Percentiles rank a stretch among this genome's conserved stretches.
phyloP scores from a whole-genome alignment of 2,113 vertebrate genomes.

The Malaclemys terrapin region DNA sequence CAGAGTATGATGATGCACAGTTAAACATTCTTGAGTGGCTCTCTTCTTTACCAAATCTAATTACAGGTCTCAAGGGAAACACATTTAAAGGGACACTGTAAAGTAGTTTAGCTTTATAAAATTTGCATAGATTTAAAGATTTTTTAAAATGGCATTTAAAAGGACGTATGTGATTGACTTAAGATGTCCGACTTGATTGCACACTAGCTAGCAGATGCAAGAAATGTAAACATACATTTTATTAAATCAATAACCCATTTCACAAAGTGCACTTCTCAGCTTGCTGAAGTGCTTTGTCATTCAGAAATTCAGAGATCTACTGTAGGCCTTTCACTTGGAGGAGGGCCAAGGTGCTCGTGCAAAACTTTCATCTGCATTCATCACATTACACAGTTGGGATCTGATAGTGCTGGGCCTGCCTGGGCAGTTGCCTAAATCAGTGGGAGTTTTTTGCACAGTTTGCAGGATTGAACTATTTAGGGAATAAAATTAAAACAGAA shows the following conservation, averaged over 20 bases:
- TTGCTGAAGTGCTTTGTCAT: not conserved
- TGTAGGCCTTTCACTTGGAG: not conserved
- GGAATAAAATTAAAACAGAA: not conserved
- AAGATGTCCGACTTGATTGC: not conserved
- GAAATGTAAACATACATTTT: not conserved
- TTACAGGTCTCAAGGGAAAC: not conserved
- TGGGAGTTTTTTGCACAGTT: not conserved
- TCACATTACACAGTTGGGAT: not conserved
- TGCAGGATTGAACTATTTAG: not conserved
- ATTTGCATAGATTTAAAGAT: not conserved
- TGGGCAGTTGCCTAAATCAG: not conserved
- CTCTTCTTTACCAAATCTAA: not conserved
- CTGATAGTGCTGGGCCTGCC: not conserved
- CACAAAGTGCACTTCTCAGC: not conserved
- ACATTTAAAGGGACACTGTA: not conserved
- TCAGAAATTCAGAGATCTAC: not conserved
- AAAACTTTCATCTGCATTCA: not conserved
- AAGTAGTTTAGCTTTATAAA: not conserved
- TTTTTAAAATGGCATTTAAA: not conserved
- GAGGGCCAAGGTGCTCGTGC: not conserved
- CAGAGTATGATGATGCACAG: not conserved
- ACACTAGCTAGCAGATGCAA: not conserved
- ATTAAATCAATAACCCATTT: not conserved
- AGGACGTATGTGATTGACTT: not conserved
- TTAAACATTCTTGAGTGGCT: conserved; percentile 12